Evolutionary conservation across 2,888 invertebrate species (phyloP), one percentile per base, ranked within the genome.

Genomic region (Saturnia pavonia): DNA sequence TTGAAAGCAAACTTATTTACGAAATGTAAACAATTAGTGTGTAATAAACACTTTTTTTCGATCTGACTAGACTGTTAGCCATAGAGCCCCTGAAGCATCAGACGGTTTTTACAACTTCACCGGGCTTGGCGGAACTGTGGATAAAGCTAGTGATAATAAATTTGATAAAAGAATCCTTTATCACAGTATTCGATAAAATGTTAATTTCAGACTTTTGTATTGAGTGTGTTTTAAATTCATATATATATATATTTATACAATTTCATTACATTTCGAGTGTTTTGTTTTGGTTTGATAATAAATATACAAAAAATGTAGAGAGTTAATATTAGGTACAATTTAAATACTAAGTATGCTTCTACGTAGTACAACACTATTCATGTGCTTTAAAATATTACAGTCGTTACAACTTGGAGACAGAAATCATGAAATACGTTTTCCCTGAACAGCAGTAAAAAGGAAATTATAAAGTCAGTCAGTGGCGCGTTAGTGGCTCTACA

Each of bases 401-500:
- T 68, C 60, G 54, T 70, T 68, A 72, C 67, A 72, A 72, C 69
- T 68, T 43, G 43, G 72, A 67, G 70, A 70, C 70, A 70, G 66
- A 67, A 70, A 67, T 72, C 72, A 68, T 72, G 70, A 72, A 72
- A 72, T 72, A 72, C 70, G 70, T 72, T 70, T 69, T 69, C 72
- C 70, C 72, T 34, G 72, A 69, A 72, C 67, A 68, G 66, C 54
- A 67, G 68, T 72, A 72, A 72, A 72, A 72, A 72, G 54, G 51
- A 70, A 69, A 72, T 72, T 70, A 72, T 72, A 70, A 72, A 72
- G 70, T 70, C 69, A 43, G 67, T 69, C 68, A 42, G 67, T 60
- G 43, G 57, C 54, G 43, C 68, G 25, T 63, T 72, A 67, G n/a
- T 68, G 54, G 42, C 54, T 63, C 65, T 68, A 68, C 71, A 71